phyloP scores from a whole-genome alignment of 1,140 invertebrate genomes.

The Venustaconcha ellipsiformis region DNA sequence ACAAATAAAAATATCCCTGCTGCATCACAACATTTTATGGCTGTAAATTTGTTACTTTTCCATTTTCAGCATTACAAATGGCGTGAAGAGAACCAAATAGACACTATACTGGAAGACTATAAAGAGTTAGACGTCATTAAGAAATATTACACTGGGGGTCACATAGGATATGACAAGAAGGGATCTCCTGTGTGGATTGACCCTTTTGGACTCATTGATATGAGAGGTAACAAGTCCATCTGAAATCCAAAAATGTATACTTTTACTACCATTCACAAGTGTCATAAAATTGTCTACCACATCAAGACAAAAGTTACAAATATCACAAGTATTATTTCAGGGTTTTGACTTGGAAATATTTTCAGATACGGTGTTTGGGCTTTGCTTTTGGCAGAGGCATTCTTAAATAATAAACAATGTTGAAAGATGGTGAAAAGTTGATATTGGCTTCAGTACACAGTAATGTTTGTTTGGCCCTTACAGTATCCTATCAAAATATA shows the following conservation, averaged over 20 bases:
- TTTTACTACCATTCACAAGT: neutral
- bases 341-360: too few relatives aligned
- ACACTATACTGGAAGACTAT: slow-evolving; percentile 77
- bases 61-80: slow-evolving; percentile 79
- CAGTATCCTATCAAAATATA: too few relatives aligned
- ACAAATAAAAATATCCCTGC: neutral
- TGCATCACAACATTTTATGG: neutral
- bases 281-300: neutral
- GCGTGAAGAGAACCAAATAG: slow-evolving; percentile 83
- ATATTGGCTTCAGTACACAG: too few relatives aligned
- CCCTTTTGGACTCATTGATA: slow-evolving; percentile 30
- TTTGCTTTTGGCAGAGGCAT: too few relatives aligned
- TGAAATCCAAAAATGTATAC: slow-evolving; percentile 19
- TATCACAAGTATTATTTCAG: neutral
- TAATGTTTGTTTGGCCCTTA: too few relatives aligned
- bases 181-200: slow-evolving; percentile 29
- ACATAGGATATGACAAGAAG: slow-evolving; percentile 15
- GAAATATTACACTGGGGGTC: slow-evolving; percentile 22
- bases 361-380: too few relatives aligned
- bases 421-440: too few relatives aligned
- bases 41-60: neutral
- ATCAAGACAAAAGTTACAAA: neutral
- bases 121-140: slow-evolving; percentile 51
- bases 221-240: slow-evolving; percentile 18
- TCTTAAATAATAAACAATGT: too few relatives aligned